Conservation (phyloP, 2,113 vertebrate species). For the Phalacrocorax carbo region DNA sequence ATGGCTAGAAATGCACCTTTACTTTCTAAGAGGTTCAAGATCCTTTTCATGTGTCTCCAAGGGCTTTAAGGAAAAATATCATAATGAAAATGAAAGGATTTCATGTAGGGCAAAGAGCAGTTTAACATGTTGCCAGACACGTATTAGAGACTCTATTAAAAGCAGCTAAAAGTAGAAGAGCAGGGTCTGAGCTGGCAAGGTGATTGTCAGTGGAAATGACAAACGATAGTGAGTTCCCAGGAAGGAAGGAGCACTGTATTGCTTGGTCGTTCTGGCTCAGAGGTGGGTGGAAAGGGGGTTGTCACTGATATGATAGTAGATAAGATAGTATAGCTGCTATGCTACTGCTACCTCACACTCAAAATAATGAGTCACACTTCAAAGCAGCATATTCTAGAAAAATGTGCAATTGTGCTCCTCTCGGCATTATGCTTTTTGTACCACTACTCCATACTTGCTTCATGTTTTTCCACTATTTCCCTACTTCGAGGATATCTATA, state of each 20-base stretch:
- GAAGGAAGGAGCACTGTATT: background rate
- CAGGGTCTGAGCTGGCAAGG: background rate
- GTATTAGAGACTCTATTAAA: background rate
- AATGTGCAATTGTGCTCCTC: background rate
- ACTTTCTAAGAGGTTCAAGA: background rate
- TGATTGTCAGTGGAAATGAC: background rate
- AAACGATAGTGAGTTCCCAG: background rate
- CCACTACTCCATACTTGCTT: accelerated
- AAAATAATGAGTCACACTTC: background rate
- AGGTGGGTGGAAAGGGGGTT: background rate
- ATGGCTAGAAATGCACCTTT: background rate
- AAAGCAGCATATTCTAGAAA: background rate
- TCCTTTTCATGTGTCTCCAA: background rate
- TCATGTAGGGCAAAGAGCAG: background rate
- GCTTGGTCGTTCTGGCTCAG: background rate
- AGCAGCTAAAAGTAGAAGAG: background rate
- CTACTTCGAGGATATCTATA: background rate
- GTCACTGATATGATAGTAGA: background rate
- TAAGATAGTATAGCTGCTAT: background rate
- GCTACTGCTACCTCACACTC: background rate
- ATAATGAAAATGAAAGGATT: background rate
- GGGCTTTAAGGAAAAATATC: background rate
- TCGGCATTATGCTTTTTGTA: accelerated
- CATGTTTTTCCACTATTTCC: background rate
- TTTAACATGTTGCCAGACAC: background rate